Evolutionary conservation across 2,888 invertebrate species (phyloP).

Genomic region (Lepidocyrtoides sp.): DNA sequence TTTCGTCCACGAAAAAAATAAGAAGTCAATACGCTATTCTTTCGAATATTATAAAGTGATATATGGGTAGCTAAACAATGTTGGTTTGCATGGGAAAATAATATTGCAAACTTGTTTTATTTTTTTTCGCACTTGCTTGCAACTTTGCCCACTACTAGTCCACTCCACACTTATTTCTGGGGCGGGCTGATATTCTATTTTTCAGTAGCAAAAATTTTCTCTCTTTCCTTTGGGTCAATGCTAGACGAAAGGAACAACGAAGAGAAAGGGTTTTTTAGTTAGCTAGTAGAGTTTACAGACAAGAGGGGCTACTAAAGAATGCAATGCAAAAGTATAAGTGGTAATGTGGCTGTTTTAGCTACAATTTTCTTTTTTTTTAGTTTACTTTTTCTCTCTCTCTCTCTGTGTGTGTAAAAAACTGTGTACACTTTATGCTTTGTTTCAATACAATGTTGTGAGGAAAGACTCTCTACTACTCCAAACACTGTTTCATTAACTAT

Average conservation of each 20-base stretch:
- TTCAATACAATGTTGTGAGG: not conserved
- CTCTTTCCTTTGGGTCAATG: constrained; percentile 63
- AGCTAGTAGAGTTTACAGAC: not conserved
- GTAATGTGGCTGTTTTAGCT: not conserved
- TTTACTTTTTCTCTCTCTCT: too few species aligned
- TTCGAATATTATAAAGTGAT: too few species aligned
- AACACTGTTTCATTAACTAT: constrained; percentile 7
- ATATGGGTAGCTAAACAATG: too few species aligned
- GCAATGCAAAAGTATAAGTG: not conserved
- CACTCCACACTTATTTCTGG: constrained; percentile 24
- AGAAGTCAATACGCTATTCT: constrained; percentile 10
- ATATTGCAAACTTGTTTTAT: not conserved
- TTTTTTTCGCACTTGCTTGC: not conserved
- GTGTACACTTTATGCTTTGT: too few species aligned
- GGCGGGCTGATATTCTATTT: constrained; percentile 77
- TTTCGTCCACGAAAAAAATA: not conserved
- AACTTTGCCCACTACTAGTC: not conserved
- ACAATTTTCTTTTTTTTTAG: constrained; percentile 19
- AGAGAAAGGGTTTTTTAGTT: constrained; percentile 29
- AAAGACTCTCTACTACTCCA: not conserved
- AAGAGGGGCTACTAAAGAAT: constrained; percentile 74
- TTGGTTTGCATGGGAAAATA: not conserved
- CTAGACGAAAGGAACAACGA: constrained; percentile 47
- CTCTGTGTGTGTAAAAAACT: too few species aligned
- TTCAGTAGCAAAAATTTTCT: constrained; percentile 69